Base-by-base conservation (phyloP, 1,140 invertebrate genomes). In the Sitobion miscanthi region DNA sequence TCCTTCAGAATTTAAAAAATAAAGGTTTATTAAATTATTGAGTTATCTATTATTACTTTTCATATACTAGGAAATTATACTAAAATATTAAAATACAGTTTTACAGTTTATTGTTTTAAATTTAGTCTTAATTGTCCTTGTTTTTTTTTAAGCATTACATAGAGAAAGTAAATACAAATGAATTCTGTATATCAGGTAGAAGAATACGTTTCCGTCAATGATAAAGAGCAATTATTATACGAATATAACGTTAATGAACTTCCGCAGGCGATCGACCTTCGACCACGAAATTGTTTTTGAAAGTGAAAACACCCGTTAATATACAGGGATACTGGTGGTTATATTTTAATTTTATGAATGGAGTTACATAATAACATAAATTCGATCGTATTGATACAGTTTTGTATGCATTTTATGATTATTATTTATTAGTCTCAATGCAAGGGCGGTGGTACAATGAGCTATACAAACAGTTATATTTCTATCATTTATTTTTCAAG, bases 221-320 rank as follows among this genome's bases (percentile, higher is more conserved):
- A 49, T 49, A 87, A 87, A 87, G 45, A 49, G 47, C 86, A 87
- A 87, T 87, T 49, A 86, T 47, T 87, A 87, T 49, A 86, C 85
- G 30, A 49, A 49, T 87, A 30, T 87, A 30, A 83, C 77, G 91
- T 92, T 92, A 92, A 92, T 92, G 91, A 92, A 92, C 69, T 92
- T 92, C 91, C 91, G 42, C 35, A 85, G 91, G 91, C 91, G 20
- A 92, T 92, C 91, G 91, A 92, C 91, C 91, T 92, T 92, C 91
- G 30, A 83, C 45, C 30, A 91, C 69, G 42, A 91, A 82, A 49
- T 92, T 11, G 8, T 82, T 92, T 92, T 92, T 45, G 77, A 92
- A 92, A 92, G 91, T 92, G 69, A 92, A 83, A 92, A 92, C 47
- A 82, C 42, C 77, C 77, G 91, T 92, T 49, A 49, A 47, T 45